Evolutionary conservation across 2,113 vertebrate species (phyloP), one percentile per base, ranked within the genome.

Genomic region (Leptobrachium leishanense): DNA sequence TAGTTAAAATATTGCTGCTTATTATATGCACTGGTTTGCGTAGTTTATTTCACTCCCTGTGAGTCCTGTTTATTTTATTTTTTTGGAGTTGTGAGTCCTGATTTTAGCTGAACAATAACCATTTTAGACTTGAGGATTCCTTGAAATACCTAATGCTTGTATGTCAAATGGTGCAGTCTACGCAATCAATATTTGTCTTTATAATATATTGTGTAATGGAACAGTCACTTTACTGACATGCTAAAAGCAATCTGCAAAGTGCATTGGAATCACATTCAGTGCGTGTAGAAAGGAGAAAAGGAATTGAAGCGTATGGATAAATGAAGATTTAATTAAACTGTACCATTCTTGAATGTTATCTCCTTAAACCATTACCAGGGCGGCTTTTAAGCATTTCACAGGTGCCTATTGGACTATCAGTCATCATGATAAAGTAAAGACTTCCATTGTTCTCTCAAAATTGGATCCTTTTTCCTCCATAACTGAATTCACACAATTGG

Each of bases 191-290:
- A 64, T 64, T 31, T 64, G 62, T 64, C 62, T 64, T 13, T 64
- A 64, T 64, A 64, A 64, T 64, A 31, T n/a, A 64, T 64, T 64
- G 62, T 31, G 39, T 64, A 64, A 10, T 64, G n/a, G 20, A 64
- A 59, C 55, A 59, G 5, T 39, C 62, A 5, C 6, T 64, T 64
- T 39, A 64, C 31, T 31, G 62, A 39, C 62, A 64, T 39, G 6
- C n/a, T 64, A 64, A 64, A 64, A 64, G 62, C 62, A 64, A 64
- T 64, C 62, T 64, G 62, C 62, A 64, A 64, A 64, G 62, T 64
- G 62, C 20, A 64, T 5, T 13, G 13, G 31, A 20, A 31, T 64
- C 6, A 6, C 62, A 64, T 64, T 64, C n/a, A 20, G 6, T 2
- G 9, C 39, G 3, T 20, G 62, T 6, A 5, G 9, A 1, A 64